Conservation (phyloP, 2,113 vertebrate species). For the Gymnobelideus leadbeateri region DNA sequence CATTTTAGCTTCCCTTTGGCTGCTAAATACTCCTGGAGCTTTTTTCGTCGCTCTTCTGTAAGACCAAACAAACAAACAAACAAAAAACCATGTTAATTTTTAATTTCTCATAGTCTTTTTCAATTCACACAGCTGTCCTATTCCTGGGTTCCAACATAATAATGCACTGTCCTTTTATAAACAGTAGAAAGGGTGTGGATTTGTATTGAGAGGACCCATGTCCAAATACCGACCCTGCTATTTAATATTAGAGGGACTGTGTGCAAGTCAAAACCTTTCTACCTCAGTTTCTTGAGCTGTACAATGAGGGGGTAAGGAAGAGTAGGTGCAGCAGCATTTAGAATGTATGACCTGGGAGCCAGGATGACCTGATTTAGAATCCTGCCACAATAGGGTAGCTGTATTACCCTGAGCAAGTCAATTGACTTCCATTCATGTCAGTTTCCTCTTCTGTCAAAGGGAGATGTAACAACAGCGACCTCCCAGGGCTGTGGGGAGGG, state of each 20-base stretch:
- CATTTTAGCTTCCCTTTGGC: constrained; percentile 76
- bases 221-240: not conserved
- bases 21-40: constrained; percentile 68
- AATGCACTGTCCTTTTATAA: not conserved
- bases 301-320: no score
- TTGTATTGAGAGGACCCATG: not conserved
- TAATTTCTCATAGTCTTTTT: constrained; percentile 29
- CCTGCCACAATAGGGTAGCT: no score
- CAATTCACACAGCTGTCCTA: constrained; percentile 19
- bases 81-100: not conserved
- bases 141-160: not conserved
- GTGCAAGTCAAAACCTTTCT: not conserved
- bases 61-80: not conserved
- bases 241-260: not conserved
- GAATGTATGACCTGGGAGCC: no score
- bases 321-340: no score
- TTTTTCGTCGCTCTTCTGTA: constrained; percentile 74
- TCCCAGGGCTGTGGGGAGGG: not conserved
- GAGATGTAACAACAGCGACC: not conserved
- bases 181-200: not conserved
- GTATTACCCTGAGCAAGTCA: not conserved
- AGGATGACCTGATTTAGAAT: no score
- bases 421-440: not conserved
- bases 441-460: not conserved
- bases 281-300: no score